phyloP scores from a whole-genome alignment of 2,797 vertebrate species.

The Rhinella marina region DNA sequence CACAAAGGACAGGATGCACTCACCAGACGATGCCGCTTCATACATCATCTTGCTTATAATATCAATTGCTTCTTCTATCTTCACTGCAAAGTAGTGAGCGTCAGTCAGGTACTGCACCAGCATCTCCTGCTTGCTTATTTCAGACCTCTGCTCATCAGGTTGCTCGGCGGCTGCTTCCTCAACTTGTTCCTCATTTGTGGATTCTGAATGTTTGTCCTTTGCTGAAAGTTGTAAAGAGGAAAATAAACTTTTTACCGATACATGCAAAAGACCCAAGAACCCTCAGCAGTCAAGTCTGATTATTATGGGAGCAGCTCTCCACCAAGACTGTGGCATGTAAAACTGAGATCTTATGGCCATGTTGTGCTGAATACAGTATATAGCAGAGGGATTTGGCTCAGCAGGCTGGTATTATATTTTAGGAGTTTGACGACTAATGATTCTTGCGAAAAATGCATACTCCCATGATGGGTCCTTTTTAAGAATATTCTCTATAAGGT shows the following conservation, averaged over 20 bases:
- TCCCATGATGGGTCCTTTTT: too few relatives aligned
- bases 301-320: too few relatives aligned
- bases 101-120: conserved; percentile 93
- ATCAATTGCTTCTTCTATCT: conserved; percentile 87
- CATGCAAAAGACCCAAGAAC: too few relatives aligned
- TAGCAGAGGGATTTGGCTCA: too few relatives aligned
- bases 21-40: conserved; percentile 69
- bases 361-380: too few relatives aligned
- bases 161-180: conserved; percentile 41
- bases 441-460: too few relatives aligned
- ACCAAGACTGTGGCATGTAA: too few relatives aligned
- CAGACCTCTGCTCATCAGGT: conserved; percentile 48
- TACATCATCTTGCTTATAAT: conserved; percentile 91
- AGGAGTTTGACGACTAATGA: too few relatives aligned
- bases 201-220: conserved; percentile 9
- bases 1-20: not conserved
- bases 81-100: conserved; percentile 86
- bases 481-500: too few relatives aligned
- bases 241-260: not conserved
- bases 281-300: too few relatives aligned
- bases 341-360: too few relatives aligned
- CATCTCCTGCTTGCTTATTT: conserved; percentile 92
- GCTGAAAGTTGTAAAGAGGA: not conserved
- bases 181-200: not conserved
- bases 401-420: too few relatives aligned